A percentile compares a stretch with the other conserved stretches of the same genome.
These are phyloP conservation scores for Eupithecia insigniata DNA, from an alignment of 2,888 invertebrate species.

Conservation along the genomic window DNA sequence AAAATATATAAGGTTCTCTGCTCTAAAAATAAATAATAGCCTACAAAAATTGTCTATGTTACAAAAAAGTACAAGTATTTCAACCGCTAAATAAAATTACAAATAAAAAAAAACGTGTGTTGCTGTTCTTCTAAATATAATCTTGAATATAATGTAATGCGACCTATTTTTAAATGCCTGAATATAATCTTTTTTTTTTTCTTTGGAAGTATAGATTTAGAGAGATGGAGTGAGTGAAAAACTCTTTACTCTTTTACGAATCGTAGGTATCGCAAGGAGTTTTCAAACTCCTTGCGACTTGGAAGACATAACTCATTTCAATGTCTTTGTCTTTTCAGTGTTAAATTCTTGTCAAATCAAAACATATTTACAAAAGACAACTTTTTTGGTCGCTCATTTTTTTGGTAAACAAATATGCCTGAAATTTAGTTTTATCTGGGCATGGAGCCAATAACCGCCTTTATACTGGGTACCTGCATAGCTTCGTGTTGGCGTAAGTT, in stretches of 20 bases:
- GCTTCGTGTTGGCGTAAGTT: constrained; percentile 71
- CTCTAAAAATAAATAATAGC: not conserved
- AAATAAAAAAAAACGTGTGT: not conserved
- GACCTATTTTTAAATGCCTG: too few relatives aligned
- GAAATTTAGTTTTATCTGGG: not conserved
- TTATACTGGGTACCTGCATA: constrained; percentile 62
- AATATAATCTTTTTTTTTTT: too few relatives aligned
- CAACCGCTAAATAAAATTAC: not conserved
- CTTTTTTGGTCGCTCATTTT: not conserved
- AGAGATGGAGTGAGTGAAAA: not conserved
- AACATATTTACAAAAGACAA: not conserved
- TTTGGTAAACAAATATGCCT: not conserved
- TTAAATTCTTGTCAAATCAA: not conserved
- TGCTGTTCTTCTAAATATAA: not conserved
- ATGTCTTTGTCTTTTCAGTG: not conserved
- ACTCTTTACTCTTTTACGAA: not conserved
- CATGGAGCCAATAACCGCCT: constrained; percentile 60
- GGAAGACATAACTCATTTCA: not conserved
- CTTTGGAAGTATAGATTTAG: not conserved
- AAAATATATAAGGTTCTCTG: not conserved
- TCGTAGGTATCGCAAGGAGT: too few relatives aligned
- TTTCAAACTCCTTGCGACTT: not conserved
- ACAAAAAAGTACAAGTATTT: not conserved
- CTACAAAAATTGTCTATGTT: not conserved
- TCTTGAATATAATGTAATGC: too few relatives aligned